phyloP scores from a whole-genome alignment of 1,140 invertebrate genomes.

The Orius laevigatus region DNA sequence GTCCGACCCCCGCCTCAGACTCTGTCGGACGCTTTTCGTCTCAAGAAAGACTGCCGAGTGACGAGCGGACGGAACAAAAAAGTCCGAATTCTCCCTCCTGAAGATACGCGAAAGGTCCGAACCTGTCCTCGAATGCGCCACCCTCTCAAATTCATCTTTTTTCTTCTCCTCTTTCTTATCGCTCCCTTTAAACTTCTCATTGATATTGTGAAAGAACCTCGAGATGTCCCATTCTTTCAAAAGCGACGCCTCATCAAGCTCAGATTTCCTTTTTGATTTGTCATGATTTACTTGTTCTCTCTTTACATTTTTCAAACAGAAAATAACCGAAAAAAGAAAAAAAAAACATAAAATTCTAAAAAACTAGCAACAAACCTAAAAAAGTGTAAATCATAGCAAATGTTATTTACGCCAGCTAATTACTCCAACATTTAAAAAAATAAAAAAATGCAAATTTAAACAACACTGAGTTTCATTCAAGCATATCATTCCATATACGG shows the following conservation, averaged over 20 bases:
- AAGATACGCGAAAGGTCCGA: conserved; percentile 39
- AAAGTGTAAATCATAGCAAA: conserved; percentile 23
- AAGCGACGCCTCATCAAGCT: conserved; percentile 51
- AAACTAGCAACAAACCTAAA: conserved; percentile 19
- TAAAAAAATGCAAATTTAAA: neutral
- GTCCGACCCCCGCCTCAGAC: conserved; percentile 18
- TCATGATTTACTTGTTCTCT: conserved; percentile 13
- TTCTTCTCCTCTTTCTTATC: conserved; percentile 13
- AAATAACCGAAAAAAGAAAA: conserved; percentile 14
- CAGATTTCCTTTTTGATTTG: conserved; percentile 24
- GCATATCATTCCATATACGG: neutral
- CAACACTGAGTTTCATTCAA: conserved; percentile 1
- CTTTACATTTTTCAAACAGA: conserved; percentile 11
- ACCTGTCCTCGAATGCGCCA: conserved; percentile 19
- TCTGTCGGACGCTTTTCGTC: conserved; percentile 25
- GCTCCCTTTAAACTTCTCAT: conserved; percentile 27
- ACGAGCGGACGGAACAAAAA: conserved; percentile 44
- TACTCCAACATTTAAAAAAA: too few species aligned
- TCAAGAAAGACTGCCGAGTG: conserved; percentile 52
- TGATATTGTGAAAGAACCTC: conserved; percentile 54
- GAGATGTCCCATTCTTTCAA: conserved; percentile 71
- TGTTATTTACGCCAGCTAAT: too few species aligned
- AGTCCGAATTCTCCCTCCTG: conserved; percentile 61
- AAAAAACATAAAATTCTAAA: too few species aligned
- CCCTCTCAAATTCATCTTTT: conserved; percentile 12